Evolutionary conservation across 2,888 invertebrate species (phyloP), one percentile per base, ranked within the genome.

Genomic region (Macropis europaea): DNA sequence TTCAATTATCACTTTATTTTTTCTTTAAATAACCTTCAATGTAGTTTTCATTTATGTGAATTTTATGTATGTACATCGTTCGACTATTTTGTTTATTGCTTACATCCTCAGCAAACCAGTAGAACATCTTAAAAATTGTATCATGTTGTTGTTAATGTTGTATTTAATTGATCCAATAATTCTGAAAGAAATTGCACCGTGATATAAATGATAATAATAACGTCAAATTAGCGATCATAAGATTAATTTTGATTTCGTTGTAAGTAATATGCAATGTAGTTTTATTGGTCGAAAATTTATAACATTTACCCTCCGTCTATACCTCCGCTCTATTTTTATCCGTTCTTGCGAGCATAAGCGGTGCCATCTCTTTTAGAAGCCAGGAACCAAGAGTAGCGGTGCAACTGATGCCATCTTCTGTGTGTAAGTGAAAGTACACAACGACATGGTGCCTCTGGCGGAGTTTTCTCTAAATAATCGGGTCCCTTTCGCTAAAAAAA

Each of bases 11-110:
- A n/a, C 13, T n/a, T 32, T 13, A 0, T 7, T 7, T 1, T 7
- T 11, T 22, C 38, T n/a, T 32, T 45, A 5, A 30, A 17, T 66
- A 66, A 66, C 36, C 66, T 43, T 9, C 2, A 17, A 66, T 3
- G 15, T 9, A 32, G 3, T 13, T 3, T 11, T 4, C 0, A 15
- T 4, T 19, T 38, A n/a, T n/a, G 6, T 11, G 11, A 32, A 40
- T 30, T 19, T 17, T 7, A 38, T n/a, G n/a, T n/a, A n/a, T n/a
- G n/a, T n/a, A 17, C 9, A 24, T 24, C 17, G 6, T 40, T 30
- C n/a, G 36, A n/a, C n/a, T 22, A n/a, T 2, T n/a, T 9, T 2
- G 7, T 32, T 11, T 15, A 13, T 15, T 5, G 22, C 5, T 32
- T 7, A 7, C 4, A 15, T 2, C 9, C 2, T 26, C 32, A 28